These are phyloP conservation scores for Lycophotia porphyrea DNA, from an alignment of 2,888 invertebrate species.

Conservation along the genomic window DNA sequence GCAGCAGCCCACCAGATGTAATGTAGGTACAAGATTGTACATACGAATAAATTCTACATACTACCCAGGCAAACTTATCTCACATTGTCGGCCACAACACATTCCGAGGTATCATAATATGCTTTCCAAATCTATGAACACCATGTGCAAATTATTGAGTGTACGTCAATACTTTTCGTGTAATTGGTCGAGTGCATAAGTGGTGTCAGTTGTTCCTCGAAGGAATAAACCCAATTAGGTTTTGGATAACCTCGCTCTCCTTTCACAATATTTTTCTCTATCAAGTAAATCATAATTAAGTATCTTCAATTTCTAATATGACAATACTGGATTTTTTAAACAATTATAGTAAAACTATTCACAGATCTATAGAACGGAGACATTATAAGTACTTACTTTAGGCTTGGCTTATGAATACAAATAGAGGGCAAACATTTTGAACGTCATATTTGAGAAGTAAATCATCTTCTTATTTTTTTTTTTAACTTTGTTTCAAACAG, in stretches of 20 bases:
- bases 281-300: neutral
- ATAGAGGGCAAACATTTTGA: conserved; percentile 29
- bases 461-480: conserved; percentile 44
- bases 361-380: conserved; percentile 31
- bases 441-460: conserved; percentile 12
- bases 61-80: neutral
- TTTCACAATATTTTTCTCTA: neutral
- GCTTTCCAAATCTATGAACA: neutral
- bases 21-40: neutral
- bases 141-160: neutral
- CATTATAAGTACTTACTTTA: conserved; percentile 30
- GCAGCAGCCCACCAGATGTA: neutral
- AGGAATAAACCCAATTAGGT: neutral
- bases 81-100: too few relatives aligned
- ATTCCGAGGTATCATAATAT: neutral
- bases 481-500: conserved; percentile 62
- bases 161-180: neutral
- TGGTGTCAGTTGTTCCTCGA: neutral
- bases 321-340: conserved; percentile 12
- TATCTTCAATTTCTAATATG: conserved; percentile 26
- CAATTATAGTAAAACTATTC: conserved; percentile 27
- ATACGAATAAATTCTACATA: neutral
- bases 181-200: neutral
- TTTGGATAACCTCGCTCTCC: neutral
- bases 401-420: conserved; percentile 31